Percentiles rank a stretch among this genome's conserved stretches.
Conservation (phyloP, 1,140 invertebrate genomes). For the Diorhabda elongata region DNA sequence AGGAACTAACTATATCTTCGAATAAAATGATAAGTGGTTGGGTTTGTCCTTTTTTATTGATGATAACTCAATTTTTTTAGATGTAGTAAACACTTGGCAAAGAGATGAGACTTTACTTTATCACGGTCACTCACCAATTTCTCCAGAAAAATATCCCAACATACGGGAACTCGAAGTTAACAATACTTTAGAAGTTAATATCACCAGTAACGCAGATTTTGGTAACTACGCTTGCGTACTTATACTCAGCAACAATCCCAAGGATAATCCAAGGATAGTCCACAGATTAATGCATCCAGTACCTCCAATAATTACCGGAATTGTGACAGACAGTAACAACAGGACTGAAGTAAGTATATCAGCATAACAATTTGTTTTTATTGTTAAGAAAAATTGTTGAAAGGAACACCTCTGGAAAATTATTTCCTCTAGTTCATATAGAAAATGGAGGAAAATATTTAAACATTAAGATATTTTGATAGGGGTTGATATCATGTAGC, state of each 20-base stretch:
- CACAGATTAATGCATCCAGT: constrained; percentile 18
- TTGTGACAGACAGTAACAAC: constrained; percentile 20
- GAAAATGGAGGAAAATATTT: too few relatives aligned
- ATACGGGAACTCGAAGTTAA: constrained; percentile 10
- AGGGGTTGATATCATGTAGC: too few relatives aligned
- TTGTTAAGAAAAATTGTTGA: neutral
- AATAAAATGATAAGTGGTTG: too few relatives aligned
- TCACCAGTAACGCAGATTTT: constrained; percentile 17
- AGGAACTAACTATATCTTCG: too few relatives aligned
- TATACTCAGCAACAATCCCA: constrained; percentile 12
- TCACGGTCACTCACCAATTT: constrained; percentile 18
- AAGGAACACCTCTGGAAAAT: too few relatives aligned
- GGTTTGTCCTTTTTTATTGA: too few relatives aligned
- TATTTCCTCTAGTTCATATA: too few relatives aligned
- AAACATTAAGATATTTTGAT: too few relatives aligned
- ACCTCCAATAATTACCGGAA: constrained; percentile 11
- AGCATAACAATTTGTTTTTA: neutral
- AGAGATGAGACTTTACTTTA: constrained; percentile 22
- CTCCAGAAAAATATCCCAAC: constrained; percentile 12
- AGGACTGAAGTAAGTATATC: constrained; percentile 20
- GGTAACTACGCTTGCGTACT: constrained; percentile 26
- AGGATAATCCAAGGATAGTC: constrained; percentile 14
- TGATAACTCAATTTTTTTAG: constrained; percentile 4
- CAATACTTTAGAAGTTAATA: constrained; percentile 21
- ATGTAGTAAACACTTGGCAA: constrained; percentile 23